These are phyloP conservation scores for Axinella damicornis DNA, from an alignment of 37 sponge, comb jelly and placozoan genomes.

Conservation along the genomic window DNA sequence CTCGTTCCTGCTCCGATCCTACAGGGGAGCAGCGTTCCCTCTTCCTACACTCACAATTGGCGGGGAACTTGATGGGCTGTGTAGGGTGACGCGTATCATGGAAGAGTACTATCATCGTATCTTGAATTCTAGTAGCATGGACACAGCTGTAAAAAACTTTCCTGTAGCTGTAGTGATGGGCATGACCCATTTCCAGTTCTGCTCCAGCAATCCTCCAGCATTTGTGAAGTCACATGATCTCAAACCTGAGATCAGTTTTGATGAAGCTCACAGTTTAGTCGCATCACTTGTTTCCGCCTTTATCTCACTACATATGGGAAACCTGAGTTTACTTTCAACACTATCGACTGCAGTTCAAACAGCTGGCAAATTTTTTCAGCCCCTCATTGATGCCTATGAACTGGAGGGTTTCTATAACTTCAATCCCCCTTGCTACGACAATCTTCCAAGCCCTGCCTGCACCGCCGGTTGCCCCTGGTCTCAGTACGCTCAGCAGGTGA, in stretches of 20 bases:
- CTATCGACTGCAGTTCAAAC: slow-evolving; percentile 1
- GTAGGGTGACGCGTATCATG: slow-evolving; percentile 80
- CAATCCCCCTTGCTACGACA: slow-evolving; percentile 82
- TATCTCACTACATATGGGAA: slow-evolving; percentile 2
- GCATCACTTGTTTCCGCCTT: slow-evolving; percentile 43
- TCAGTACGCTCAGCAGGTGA: slow-evolving; percentile 55
- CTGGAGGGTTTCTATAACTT: slow-evolving; percentile 89
- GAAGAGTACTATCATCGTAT: slow-evolving; percentile 76
- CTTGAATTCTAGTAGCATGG: slow-evolving; percentile 4
- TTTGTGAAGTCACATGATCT: slow-evolving; percentile 74
- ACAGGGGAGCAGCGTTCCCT: slow-evolving; percentile 54
- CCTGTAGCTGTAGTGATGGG: slow-evolving; percentile 80
- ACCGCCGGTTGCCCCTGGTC: slow-evolving; percentile 68
- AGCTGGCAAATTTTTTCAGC: slow-evolving; percentile 53
- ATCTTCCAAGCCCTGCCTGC: slow-evolving; percentile 63
- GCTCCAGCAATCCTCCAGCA: slow-evolving; percentile 61
- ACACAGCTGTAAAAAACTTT: slow-evolving; percentile 23
- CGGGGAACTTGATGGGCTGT: slow-evolving; percentile 87
- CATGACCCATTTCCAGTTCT: slow-evolving; percentile 80
- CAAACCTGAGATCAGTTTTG: slow-evolving; percentile 70
- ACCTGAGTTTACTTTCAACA: neutral
- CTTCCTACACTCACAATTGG: slow-evolving; percentile 81
- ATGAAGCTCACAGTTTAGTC: slow-evolving; percentile 63
- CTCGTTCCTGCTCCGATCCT: slow-evolving; percentile 62
- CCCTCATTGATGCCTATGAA: slow-evolving; percentile 66